A percentile compares a stretch with the other conserved stretches of the same genome.
phyloP scores from a whole-genome alignment of 1,140 invertebrate genomes.

The Latrodectus geometricus region DNA sequence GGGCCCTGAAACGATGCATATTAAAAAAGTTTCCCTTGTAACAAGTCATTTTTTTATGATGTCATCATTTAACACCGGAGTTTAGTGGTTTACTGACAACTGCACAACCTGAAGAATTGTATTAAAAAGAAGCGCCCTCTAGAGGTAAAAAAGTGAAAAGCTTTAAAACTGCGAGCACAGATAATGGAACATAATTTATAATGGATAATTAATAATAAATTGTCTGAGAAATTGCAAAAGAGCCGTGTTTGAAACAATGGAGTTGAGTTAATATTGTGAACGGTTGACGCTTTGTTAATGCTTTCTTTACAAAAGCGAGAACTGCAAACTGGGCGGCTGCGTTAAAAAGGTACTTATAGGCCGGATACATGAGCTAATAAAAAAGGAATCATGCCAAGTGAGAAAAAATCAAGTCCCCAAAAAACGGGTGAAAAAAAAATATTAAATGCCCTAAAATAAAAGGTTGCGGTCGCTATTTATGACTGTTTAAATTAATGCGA shows the following conservation, averaged over 20 bases:
- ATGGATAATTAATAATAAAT: slow-evolving; percentile 51
- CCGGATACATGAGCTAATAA: slow-evolving; percentile 2
- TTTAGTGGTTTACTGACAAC: neutral
- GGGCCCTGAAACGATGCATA: neutral
- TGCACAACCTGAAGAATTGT: neutral
- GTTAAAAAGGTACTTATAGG: slow-evolving; percentile 23
- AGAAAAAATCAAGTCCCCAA: neutral
- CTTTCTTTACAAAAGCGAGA: neutral
- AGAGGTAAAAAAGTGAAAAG: neutral
- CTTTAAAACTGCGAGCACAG: neutral
- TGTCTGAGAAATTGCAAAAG: neutral
- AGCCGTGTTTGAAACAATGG: slow-evolving; percentile 8
- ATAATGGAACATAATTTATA: slow-evolving; percentile 33
- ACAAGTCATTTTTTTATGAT: neutral
- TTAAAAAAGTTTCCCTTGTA: slow-evolving; percentile 1
- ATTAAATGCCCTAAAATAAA: slow-evolving; percentile 25
- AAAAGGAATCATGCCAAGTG: neutral
- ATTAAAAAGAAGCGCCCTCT: neutral
- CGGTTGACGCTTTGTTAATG: neutral
- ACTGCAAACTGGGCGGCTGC: neutral
- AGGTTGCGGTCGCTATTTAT: neutral
- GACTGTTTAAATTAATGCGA: slow-evolving; percentile 28
- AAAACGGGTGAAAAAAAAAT: slow-evolving; percentile 11
- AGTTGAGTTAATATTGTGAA: neutral
- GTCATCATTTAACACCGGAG: too few relatives aligned